Evolutionary conservation across 2,888 invertebrate genomes (phyloP).

Genomic region (Coleophora deauratella): DNA sequence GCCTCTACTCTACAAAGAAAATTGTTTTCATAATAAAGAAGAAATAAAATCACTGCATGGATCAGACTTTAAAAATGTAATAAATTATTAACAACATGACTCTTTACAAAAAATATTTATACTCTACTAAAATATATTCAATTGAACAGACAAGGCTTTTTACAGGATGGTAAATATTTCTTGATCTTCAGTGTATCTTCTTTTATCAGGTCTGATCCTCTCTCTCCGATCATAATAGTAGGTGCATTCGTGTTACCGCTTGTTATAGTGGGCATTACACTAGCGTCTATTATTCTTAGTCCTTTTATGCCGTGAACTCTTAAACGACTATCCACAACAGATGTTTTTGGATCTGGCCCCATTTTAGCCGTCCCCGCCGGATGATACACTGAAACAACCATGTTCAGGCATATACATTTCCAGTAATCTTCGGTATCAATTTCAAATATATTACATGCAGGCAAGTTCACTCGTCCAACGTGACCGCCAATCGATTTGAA

Average conservation of each 20-base stretch:
- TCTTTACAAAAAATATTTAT: too few species aligned
- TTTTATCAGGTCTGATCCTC: slow-evolving; percentile 73
- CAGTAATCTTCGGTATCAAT: slow-evolving; percentile 19
- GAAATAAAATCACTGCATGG: too few species aligned
- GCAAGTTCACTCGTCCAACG: slow-evolving; percentile 18
- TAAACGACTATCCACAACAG: slow-evolving; percentile 23
- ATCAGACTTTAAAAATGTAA: too few species aligned
- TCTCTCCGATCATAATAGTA: slow-evolving; percentile 76
- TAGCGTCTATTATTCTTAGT: slow-evolving; percentile 76
- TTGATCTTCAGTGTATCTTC: too few species aligned
- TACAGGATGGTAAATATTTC: too few species aligned
- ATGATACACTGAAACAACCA: slow-evolving; percentile 71
- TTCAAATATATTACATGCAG: slow-evolving; percentile 16
- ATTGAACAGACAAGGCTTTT: too few species aligned
- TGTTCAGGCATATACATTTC: slow-evolving; percentile 48
- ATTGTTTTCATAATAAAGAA: too few species aligned
- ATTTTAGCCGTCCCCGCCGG: slow-evolving; percentile 76
- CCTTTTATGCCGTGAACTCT: slow-evolving; percentile 67
- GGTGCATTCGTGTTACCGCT: slow-evolving; percentile 76
- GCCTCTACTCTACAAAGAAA: too few species aligned
- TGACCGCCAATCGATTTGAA: slow-evolving; percentile 18
- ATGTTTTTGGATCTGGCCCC: slow-evolving; percentile 58
- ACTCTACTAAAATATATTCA: too few species aligned
- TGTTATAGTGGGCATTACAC: slow-evolving; percentile 74
- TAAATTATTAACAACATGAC: too few species aligned